Evolutionary conservation across 2,797 vertebrate genomes (phyloP), one percentile per base, ranked within the genome.

Genomic region (Sparus aurata): DNA sequence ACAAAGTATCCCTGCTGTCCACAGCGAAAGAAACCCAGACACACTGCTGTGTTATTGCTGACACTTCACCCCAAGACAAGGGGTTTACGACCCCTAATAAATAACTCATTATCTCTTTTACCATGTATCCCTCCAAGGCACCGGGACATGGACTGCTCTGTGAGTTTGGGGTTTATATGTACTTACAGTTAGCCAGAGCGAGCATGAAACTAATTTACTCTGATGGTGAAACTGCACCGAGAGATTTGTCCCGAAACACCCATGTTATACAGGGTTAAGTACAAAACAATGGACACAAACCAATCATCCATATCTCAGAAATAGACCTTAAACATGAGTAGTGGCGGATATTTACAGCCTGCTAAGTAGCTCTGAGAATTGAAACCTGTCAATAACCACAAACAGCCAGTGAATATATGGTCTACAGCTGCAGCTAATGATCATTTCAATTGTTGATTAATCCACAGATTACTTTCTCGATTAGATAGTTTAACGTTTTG

Each of bases 31-130:
- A 15, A 60, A 57, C 43, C 38, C 61, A 8, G 27, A 79, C 68
- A 69, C 62, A 49, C 68, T 18, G 30, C 63, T 62, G 73, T 13
- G 55, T 83, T 78, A 85, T 23, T 70, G 77, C 76, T 25, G 74
- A 88, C 74, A 78, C 85, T 78, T 87, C 78, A 73, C 77, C 57
- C 75, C 12, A 12, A 62, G 69, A 86, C 81, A 70, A 72, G 75
- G 72, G 73, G 85, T 91, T 72, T 92, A 87, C n/a, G 71, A 85
- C 87, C 85, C 83, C 78, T 80, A 79, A 91, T 89, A 87, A 90
- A 88, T 85, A 87, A 87, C 74, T 89, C 76, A 73, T 81, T 87
- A 83, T 61, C 75, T 72, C 70, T 75, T 83, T 85, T 43, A 80
- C 73, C 72, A 59, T 54, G 65, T 49, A 58, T 67, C 34, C 66